Evolutionary conservation across 2,797 vertebrate species (phyloP).

Genomic region (Peromyscus attwateri): DNA sequence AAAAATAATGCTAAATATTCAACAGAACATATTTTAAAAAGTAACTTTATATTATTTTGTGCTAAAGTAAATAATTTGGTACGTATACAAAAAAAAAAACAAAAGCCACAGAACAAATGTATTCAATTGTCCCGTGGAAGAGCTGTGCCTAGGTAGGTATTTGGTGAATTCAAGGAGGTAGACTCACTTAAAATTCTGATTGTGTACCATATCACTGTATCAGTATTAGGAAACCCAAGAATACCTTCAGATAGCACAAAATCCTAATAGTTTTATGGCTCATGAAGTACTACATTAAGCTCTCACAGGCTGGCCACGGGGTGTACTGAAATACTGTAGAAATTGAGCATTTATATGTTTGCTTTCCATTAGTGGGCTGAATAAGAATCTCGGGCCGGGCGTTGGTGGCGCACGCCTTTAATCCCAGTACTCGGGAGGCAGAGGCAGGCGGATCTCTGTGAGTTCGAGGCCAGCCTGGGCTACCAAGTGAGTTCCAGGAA

Average conservation of each 20-base stretch:
- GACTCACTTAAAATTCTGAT: slow-evolving; percentile 57
- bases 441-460: too few species aligned
- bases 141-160: neutral
- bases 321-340: slow-evolving; percentile 45
- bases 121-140: neutral
- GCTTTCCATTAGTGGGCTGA: neutral
- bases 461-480: too few species aligned
- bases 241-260: neutral
- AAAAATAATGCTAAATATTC: slow-evolving; percentile 54
- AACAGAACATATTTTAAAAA: slow-evolving; percentile 53
- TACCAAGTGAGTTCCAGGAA: too few species aligned
- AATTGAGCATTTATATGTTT: slow-evolving; percentile 33
- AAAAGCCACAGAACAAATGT: neutral
- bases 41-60: slow-evolving; percentile 45
- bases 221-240: slow-evolving; percentile 3
- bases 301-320: neutral
- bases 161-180: slow-evolving; percentile 25
- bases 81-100: neutral
- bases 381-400: too few species aligned
- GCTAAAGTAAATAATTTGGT: slow-evolving; percentile 9
- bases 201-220: neutral
- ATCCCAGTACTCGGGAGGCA: too few species aligned
- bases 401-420: too few species aligned
- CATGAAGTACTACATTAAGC: neutral
- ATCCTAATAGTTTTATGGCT: slow-evolving; percentile 30